Conservation (phyloP, 2,113 vertebrate species). For the Tragulus kanchil region DNA sequence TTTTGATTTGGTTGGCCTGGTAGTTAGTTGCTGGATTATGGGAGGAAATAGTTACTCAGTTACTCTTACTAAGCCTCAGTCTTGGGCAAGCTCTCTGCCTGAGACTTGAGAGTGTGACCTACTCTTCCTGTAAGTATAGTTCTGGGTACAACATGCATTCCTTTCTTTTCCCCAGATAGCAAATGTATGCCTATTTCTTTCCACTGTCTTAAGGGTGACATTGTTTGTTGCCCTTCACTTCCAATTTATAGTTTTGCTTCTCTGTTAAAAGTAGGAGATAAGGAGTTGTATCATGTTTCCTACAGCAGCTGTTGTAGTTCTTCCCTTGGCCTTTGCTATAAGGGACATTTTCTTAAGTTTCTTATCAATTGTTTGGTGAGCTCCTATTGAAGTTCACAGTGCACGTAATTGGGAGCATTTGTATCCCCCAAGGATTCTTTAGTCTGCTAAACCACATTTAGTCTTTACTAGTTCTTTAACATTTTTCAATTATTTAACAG, state of each 20-base stretch:
- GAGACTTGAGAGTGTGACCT: not conserved
- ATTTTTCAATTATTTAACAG: not conserved
- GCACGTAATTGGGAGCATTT: not conserved
- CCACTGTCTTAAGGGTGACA: not conserved
- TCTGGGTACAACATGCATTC: not conserved
- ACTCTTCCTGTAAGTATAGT: not conserved
- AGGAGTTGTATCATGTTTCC: not conserved
- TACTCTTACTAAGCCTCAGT: not conserved
- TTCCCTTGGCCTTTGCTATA: not conserved
- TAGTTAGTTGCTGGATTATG: not conserved
- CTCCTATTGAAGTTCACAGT: not conserved
- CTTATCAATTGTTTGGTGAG: not conserved
- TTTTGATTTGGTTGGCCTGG: not conserved
- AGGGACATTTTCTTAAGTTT: not conserved
- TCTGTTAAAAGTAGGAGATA: not conserved
- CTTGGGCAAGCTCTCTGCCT: not conserved
- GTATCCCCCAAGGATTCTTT: not conserved
- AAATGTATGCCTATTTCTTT: not conserved
- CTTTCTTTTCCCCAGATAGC: not conserved
- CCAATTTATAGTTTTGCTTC: not conserved
- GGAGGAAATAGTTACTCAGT: not conserved
- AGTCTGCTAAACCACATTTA: not conserved
- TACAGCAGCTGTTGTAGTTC: not conserved
- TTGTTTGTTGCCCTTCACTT: not conserved
- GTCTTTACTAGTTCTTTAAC: not conserved